phyloP scores from a whole-genome alignment of 2,888 invertebrate genomes.

The Ephialtes manifestator region DNA sequence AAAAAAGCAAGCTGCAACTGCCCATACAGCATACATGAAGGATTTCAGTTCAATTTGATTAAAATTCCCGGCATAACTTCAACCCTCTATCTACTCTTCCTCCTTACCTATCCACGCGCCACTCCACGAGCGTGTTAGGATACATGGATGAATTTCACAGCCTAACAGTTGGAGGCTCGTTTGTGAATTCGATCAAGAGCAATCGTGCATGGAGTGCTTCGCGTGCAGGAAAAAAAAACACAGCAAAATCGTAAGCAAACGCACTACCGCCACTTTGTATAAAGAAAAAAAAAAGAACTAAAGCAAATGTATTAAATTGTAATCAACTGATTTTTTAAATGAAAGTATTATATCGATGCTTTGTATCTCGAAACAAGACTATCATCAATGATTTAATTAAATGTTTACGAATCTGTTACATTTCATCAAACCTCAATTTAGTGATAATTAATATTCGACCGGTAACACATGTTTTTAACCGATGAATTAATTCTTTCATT shows the following conservation, averaged over 20 bases:
- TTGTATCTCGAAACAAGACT: too few species aligned
- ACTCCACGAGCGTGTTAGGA: slow-evolving; percentile 11
- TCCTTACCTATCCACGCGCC: slow-evolving; percentile 22
- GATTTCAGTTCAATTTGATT: slow-evolving; percentile 62
- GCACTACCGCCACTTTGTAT: background rate
- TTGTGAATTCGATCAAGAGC: slow-evolving; percentile 40
- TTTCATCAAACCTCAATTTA: too few species aligned
- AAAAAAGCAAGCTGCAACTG: slow-evolving; percentile 33
- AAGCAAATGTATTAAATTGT: background rate
- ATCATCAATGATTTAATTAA: too few species aligned
- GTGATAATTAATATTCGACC: too few species aligned
- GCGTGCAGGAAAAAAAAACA: background rate
- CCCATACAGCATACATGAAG: slow-evolving; percentile 5
- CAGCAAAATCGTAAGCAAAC: background rate
- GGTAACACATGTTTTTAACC: too few species aligned
- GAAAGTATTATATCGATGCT: too few species aligned
- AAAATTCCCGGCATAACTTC: slow-evolving; percentile 60
- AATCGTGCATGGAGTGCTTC: slow-evolving; percentile 12
- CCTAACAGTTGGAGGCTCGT: slow-evolving; percentile 14
- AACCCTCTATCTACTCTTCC: slow-evolving; percentile 29
- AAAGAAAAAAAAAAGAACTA: slow-evolving; percentile 19
- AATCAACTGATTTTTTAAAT: background rate
- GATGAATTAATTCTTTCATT: too few species aligned
- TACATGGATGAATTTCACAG: slow-evolving; percentile 27
- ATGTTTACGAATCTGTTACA: too few species aligned